Evolutionary conservation across 2,888 invertebrate genomes (phyloP).

Genomic region (Unio pictorum): DNA sequence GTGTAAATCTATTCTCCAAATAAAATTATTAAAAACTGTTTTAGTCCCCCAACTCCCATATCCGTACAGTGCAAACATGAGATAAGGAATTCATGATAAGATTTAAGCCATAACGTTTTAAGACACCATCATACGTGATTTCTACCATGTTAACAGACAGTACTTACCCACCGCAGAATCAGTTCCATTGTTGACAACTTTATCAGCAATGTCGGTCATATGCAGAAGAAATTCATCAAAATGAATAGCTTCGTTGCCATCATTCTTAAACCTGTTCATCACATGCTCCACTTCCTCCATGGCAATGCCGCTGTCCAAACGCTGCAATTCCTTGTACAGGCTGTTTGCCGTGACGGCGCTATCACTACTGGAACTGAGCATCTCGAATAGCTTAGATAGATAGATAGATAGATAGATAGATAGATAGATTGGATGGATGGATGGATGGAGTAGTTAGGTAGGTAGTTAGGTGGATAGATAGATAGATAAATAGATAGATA

Average conservation of each 20-base stretch:
- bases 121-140: too few species aligned
- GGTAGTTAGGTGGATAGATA: background rate
- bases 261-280: constrained; percentile 49
- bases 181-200: constrained; percentile 14
- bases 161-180: constrained; percentile 2
- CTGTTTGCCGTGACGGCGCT: constrained; percentile 48
- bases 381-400: constrained; percentile 51
- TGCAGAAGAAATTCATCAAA: constrained; percentile 58
- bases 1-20: too few species aligned
- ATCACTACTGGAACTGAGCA: constrained; percentile 50
- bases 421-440: too few species aligned
- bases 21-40: too few species aligned
- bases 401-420: background rate
- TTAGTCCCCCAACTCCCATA: too few species aligned
- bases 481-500: background rate
- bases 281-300: constrained; percentile 48
- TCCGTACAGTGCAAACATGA: too few species aligned
- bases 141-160: too few species aligned
- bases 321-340: constrained; percentile 44
- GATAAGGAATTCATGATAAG: too few species aligned
- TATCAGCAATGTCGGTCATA: constrained; percentile 42
- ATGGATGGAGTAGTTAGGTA: too few species aligned
- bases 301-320: constrained; percentile 50
- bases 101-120: too few species aligned
- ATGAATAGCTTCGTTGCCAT: constrained; percentile 55